A percentile compares a stretch with the other conserved stretches of the same genome.
Conservation (phyloP, 2,113 vertebrate species). For the Suricata suricatta region DNA sequence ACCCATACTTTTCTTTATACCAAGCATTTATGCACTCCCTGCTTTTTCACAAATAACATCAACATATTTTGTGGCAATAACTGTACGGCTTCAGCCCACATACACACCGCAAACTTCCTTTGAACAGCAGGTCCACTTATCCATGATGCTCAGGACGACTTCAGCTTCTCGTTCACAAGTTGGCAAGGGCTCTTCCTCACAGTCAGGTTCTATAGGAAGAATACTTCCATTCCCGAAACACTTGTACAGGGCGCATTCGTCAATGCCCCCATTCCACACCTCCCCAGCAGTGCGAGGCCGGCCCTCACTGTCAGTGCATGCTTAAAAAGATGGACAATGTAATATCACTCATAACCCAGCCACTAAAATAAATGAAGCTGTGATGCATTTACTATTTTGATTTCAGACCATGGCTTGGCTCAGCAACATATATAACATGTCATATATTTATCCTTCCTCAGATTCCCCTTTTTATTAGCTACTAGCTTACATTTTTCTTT, state of each 20-base stretch:
- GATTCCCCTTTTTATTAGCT: neutral
- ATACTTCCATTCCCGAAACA: slow-evolving; percentile 96
- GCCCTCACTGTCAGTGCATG: slow-evolving; percentile 93
- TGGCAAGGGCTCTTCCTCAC: slow-evolving; percentile 85
- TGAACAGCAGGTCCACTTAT: slow-evolving; percentile 93
- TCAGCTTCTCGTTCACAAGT: slow-evolving; percentile 94
- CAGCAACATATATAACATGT: neutral
- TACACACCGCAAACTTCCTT: slow-evolving; percentile 94
- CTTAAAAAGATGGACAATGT: slow-evolving; percentile 79
- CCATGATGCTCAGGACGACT: slow-evolving; percentile 88
- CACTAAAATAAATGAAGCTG: neutral
- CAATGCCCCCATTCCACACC: slow-evolving; percentile 92
- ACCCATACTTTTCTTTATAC: neutral
- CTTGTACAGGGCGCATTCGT: slow-evolving; percentile 92
- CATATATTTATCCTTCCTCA: neutral
- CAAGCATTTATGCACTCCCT: neutral
- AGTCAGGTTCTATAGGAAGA: slow-evolving; percentile 91
- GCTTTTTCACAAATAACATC: neutral
- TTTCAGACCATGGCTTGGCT: neutral
- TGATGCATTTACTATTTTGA: neutral
- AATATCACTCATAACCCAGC: neutral
- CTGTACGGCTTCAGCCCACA: neutral
- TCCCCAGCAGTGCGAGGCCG: slow-evolving; percentile 91
- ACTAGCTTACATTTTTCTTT: neutral
- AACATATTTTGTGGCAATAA: neutral